Evolutionary conservation across 2,888 invertebrate genomes (phyloP), one percentile per base, ranked within the genome.

Genomic region (Hypselothyrea guttata): DNA sequence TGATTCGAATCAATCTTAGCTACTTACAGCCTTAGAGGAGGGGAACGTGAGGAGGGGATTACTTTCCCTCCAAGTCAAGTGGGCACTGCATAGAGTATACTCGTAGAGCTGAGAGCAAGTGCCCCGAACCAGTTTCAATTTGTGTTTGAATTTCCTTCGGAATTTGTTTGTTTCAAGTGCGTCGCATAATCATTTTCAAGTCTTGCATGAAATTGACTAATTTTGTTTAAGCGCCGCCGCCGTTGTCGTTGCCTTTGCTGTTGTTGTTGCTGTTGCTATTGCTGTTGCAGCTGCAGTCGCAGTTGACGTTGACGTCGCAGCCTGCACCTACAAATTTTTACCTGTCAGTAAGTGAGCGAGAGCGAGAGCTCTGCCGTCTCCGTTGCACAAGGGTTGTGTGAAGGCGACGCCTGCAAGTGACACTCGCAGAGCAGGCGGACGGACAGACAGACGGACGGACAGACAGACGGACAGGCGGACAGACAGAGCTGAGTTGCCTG

Each of bases 171-270:
- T 45, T 52, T 79, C 75, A 71, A 79, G 64, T 72, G 66, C 60
- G 41, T 13, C 28, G 49, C 58, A 65, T 64, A 58, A 63, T 62
- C 3, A 22, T 61, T 72, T 66, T 65, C 45, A 40, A 67, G 65
- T 51, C 82, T 79, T 86, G 78, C 81, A 77, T 77, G 75, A 82
- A 82, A 79, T 86, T 87, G 77, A 84, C 87, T 79, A 86, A 87
- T 86, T 87, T 86, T 74, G 48, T 53, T 34, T 40, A 49, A 42
- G 65, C 62, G 56, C 61, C 60, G 47, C 22, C 47, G 40, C 22
- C 7, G 34, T 4, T 1, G n/a, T n/a, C n/a, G n/a, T n/a, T n/a
- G n/a, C n/a, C n/a, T n/a, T n/a, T n/a, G n/a, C n/a, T n/a, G n/a
- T n/a, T n/a, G n/a, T n/a, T n/a, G n/a, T n/a, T 11, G 34, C 34